phyloP scores from a whole-genome alignment of 1,140 invertebrate genomes.

The Papilio dardanus region DNA sequence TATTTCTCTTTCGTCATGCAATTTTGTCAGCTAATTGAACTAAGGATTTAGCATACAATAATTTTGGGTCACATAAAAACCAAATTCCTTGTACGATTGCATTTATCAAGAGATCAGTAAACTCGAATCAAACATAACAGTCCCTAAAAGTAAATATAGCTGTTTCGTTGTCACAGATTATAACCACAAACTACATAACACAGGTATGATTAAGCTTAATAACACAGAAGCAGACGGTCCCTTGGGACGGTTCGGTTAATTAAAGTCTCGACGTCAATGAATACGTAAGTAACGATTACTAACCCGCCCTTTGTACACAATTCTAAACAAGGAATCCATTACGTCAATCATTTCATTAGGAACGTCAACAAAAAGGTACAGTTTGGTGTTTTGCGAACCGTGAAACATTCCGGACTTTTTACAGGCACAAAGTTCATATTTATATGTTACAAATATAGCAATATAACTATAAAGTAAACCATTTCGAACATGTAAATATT shows the following conservation, averaged over 20 bases:
- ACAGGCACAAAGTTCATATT: no score
- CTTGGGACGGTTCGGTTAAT: slow-evolving; percentile 1
- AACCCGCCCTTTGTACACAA: not conserved
- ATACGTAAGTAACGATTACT: slow-evolving; percentile 17
- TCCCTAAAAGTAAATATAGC: not conserved
- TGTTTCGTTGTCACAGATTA: not conserved
- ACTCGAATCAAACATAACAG: not conserved
- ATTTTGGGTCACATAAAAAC: not conserved
- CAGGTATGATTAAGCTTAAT: not conserved
- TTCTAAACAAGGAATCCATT: not conserved
- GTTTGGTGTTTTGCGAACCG: not conserved
- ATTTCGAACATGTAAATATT: not conserved
- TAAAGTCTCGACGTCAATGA: slow-evolving; percentile 10
- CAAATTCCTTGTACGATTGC: not conserved
- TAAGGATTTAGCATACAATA: not conserved
- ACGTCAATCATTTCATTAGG: slow-evolving; percentile 5
- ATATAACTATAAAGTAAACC: no score
- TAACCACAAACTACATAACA: not conserved
- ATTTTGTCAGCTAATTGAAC: not conserved
- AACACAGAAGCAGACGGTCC: not conserved
- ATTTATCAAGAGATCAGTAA: not conserved
- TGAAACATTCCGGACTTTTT: not conserved
- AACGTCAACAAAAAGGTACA: not conserved
- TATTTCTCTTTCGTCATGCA: no score
- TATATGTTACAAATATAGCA: no score